Evolutionary conservation across 2,113 vertebrate genomes (phyloP), one percentile per base, ranked within the genome.

Genomic region (Hipposideros armiger): DNA sequence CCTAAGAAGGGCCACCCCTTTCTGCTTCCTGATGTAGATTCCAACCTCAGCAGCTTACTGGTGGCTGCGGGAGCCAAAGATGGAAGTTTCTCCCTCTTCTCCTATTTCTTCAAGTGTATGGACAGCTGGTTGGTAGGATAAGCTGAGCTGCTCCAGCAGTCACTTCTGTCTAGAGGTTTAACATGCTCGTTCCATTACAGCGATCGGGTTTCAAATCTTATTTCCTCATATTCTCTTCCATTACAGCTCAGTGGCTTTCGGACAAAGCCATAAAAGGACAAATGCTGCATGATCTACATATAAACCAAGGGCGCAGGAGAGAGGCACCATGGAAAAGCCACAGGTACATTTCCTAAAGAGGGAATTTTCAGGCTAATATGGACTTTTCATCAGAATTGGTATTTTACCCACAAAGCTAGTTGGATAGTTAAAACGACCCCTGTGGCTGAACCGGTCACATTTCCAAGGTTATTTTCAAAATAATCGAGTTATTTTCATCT

Each of bases 151-250:
- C 11, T 54, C 42, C 15, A 36, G 78, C 36, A 4, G 56, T 45
- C 45, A 50, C 30, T 42, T 81, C 4, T 76, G 52, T 28, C 54
- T 19, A 66, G 56, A n/a, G 60, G 32, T 26, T 81, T 60, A 85
- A 62, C 26, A 24, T 13, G 52, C 14, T 11, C 11, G 13, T 90
- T 85, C 67, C 50, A 89, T 14, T 3, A 76, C 0, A 52, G 67
- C 15, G 66, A 86, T 58, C 54, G 47, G 56, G 26, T 77, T 94
- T 67, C 87, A 58, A 47, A 70, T 32, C 58, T 81, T 66, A 56
- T 28, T 87, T 42, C 92, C 74, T 96, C 66, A 40, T 40, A 60
- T 56, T 93, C 72, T 86, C 95, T 82, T 66, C 76, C 70, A 73
- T 19, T 70, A 19, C 42, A 66, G 87, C 40, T 62, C 2, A 1